These are phyloP conservation scores for Eleginops maclovinus DNA, from an alignment of 2,113 vertebrate genomes.

Conservation along the genomic window DNA sequence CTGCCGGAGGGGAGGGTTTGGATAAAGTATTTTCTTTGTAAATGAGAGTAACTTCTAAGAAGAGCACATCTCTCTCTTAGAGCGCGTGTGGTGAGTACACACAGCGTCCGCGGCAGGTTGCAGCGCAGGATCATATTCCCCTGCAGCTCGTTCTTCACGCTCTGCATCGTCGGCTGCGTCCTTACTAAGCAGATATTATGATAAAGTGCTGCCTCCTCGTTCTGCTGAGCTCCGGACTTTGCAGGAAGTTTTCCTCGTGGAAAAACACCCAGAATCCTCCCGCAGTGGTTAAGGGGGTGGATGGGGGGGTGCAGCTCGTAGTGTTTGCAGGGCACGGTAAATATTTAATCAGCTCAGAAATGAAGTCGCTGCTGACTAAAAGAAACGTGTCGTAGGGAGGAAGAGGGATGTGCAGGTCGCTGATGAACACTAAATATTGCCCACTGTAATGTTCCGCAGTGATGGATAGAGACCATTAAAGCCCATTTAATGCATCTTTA, in stretches of 20 bases:
- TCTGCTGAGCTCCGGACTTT: slow-evolving; percentile 71
- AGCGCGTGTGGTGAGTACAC: too few relatives aligned
- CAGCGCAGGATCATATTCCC: neutral
- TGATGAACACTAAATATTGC: too few relatives aligned
- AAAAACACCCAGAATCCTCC: slow-evolving; percentile 58
- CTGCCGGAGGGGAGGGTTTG: too few relatives aligned
- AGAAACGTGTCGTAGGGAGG: slow-evolving; percentile 44
- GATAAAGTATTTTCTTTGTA: too few relatives aligned
- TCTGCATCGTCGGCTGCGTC: slow-evolving; percentile 56
- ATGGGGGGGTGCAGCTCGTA: slow-evolving; percentile 21
- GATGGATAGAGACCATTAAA: too few relatives aligned
- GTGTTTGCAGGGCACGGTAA: slow-evolving; percentile 46
- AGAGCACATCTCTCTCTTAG: too few relatives aligned
- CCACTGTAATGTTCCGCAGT: too few relatives aligned
- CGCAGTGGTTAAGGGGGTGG: too few relatives aligned
- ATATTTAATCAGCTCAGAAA: slow-evolving; percentile 70
- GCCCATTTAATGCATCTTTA: too few relatives aligned
- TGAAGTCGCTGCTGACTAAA: slow-evolving; percentile 46
- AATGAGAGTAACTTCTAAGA: too few relatives aligned
- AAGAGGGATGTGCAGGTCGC: neutral
- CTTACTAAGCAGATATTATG: slow-evolving; percentile 72
- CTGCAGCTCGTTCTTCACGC: slow-evolving; percentile 50
- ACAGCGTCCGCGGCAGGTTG: too few relatives aligned
- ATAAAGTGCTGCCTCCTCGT: slow-evolving; percentile 54
- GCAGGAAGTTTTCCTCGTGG: slow-evolving; percentile 43